Evolutionary conservation across 2,113 vertebrate species (phyloP), one percentile per base, ranked within the genome.

Genomic region (Phylloscopus whistleri): DNA sequence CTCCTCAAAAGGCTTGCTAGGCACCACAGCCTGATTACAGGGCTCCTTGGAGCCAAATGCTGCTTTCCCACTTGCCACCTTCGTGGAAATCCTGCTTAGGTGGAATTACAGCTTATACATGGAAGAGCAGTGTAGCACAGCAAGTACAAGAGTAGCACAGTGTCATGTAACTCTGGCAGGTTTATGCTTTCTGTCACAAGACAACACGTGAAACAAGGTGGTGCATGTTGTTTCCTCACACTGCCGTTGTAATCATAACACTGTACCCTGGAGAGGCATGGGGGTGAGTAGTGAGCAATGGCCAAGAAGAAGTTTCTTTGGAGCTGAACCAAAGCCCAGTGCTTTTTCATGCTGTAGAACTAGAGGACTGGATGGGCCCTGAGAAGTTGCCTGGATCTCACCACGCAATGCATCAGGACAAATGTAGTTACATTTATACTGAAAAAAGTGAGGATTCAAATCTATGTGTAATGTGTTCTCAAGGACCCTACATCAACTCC

Each of bases 171-270:
- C 28, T 70, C n/a, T n/a, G 30, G 8, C 7, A 26, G 31, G 26
- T 60, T 63, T 70, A 39, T 58, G 21, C 10, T 67, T 66, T 81
- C 26, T 84, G 43, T 62, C 55, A 62, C 1, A 2, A 85, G 16
- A 43, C 20, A 84, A 21, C 2, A 3, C 2, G 3, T 28, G 13
- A 70, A 94, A 78, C 1, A 59, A 63, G 18, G 39, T 53, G 10
- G 31, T 63, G 16, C 5, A 11, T n/a, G 69, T 78, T 5, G 7
- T 52, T 68, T 64, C 28, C 23, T 84, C 4, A 4, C 37, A 35
- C 31, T 0, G 0, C 26, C 24, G 41, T 26, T 5, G 0, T 43
- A 52, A 63, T 22, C 33, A 7, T 48, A 70, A n/a, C 13, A 16
- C 53, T 26, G 22, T 26, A n/a, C 10, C 18, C 56, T 33, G 27